Evolutionary conservation across 2,888 invertebrate genomes (phyloP).

Genomic region (Cheilosia urbana): DNA sequence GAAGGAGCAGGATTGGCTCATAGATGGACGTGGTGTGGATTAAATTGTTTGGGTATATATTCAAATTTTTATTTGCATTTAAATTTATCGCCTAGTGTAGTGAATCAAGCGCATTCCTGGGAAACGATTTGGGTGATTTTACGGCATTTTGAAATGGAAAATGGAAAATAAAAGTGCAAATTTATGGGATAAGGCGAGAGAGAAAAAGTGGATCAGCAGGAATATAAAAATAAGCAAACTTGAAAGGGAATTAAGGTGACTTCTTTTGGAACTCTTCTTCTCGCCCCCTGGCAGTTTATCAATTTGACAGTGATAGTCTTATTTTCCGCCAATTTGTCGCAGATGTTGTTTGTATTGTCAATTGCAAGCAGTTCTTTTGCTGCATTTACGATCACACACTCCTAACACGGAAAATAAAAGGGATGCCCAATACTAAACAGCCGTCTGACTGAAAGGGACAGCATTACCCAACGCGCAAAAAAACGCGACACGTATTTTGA

Average conservation of each 20-base stretch:
- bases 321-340: too few species aligned
- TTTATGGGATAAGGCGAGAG: conserved; percentile 27
- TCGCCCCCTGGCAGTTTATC: neutral
- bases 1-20: conserved; percentile 25
- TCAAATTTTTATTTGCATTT: conserved; percentile 68
- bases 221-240: conserved; percentile 49
- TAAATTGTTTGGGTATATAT: conserved; percentile 46
- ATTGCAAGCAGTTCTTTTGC: too few species aligned
- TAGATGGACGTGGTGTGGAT: conserved; percentile 49
- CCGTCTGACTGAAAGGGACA: too few species aligned
- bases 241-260: neutral
- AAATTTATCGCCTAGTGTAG: conserved; percentile 58
- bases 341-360: too few species aligned
- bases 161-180: conserved; percentile 54
- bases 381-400: too few species aligned
- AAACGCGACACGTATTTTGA: too few species aligned
- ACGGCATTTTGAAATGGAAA: conserved; percentile 45
- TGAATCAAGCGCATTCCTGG: conserved; percentile 54
- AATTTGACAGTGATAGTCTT: too few species aligned
- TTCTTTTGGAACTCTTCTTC: neutral
- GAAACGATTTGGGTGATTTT: conserved; percentile 62
- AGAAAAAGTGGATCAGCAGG: conserved; percentile 59
- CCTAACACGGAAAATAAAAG: too few species aligned
- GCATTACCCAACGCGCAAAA: too few species aligned
- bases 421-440: too few species aligned